These are phyloP conservation scores for Electrona antarctica DNA, from an alignment of 2,113 vertebrate genomes.

Conservation along the genomic window DNA sequence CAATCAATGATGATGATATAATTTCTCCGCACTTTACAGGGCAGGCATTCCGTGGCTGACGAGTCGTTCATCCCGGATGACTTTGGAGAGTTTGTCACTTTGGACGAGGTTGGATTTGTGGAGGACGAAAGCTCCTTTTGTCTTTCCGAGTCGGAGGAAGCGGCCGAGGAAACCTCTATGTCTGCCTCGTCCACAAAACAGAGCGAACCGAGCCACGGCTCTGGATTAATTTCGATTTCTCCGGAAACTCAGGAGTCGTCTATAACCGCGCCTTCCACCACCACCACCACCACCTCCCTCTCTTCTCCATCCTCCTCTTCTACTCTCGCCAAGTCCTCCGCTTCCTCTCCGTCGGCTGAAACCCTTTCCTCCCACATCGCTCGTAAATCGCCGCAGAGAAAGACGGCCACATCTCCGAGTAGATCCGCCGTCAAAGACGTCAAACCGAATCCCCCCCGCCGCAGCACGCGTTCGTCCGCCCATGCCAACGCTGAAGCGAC, in stretches of 20 bases:
- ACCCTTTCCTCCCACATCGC: not conserved
- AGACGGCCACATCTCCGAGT: not conserved
- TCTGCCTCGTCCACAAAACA: not conserved
- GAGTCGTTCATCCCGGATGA: slow-evolving; percentile 66
- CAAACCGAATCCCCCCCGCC: not conserved
- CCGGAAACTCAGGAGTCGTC: not conserved
- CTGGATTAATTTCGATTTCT: not conserved
- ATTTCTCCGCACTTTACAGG: not conserved
- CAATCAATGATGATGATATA: not conserved
- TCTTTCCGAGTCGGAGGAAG: not conserved
- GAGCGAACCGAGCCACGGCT: not conserved
- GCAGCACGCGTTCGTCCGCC: slow-evolving; percentile 11
- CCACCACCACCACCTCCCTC: not conserved
- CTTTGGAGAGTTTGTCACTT: slow-evolving; percentile 88
- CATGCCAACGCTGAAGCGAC: not conserved
- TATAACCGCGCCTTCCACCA: not conserved
- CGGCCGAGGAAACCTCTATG: not conserved
- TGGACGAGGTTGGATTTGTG: slow-evolving; percentile 85
- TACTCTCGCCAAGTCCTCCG: not conserved
- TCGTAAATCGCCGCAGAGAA: slow-evolving; percentile 6
- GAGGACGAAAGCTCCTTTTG: slow-evolving; percentile 52
- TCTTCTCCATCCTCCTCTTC: not conserved
- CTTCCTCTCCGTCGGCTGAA: slow-evolving; percentile 3
- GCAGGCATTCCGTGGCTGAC: slow-evolving; percentile 60
- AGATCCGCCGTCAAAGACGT: not conserved